Base-by-base conservation (phyloP, 2,888 invertebrate genomes). In the Drosophila neonasuta region DNA sequence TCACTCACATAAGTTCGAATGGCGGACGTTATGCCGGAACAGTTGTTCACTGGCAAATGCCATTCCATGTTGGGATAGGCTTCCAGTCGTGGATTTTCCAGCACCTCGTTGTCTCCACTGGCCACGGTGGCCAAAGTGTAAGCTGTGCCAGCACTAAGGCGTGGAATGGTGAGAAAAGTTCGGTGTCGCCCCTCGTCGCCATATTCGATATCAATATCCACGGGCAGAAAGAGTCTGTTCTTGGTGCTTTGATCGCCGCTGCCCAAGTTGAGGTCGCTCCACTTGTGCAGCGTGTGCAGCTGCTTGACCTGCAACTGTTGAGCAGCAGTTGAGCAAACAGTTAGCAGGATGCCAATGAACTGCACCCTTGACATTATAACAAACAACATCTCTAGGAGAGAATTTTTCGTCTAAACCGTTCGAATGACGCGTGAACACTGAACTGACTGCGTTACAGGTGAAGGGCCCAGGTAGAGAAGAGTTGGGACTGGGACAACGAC, bases 81-180 rank as follows among this genome's bases (percentile, higher is more conserved):
- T 2, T 89, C 89, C 57, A 95, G 92, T 24, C 92, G 90, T 0
- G 86, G 72, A 34, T 91, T 91, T 5, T 77, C 66, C 1, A 78
- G 30, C 3, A 78, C 46, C 2, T 86, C 79, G 32, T 77, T 79
- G 20, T 88, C 86, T 11, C 75, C 70, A 8, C 90, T 81, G 0
- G 90, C 89, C 10, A 96, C 93, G 0, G 93, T 93, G 10, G 95
- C 95, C 24, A 96, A 88, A 0, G 95, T 94, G 6, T 93, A 93
- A 0, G 96, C 96, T 4, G 95, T 92, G 0, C 96, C 96, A 10
- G 91, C 89, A 80, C 93, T 94, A 79, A 96, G 94, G 3, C 96
- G 92, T 0, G 96, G 96, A 58, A 95, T 92, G 0, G 96, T 93
- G 0, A 96, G 91, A 86, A 96, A 96, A 1, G 95, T 92, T 20